These are phyloP conservation scores for Scrobipalpa costella DNA, from an alignment of 2,888 invertebrate species.

Conservation along the genomic window DNA sequence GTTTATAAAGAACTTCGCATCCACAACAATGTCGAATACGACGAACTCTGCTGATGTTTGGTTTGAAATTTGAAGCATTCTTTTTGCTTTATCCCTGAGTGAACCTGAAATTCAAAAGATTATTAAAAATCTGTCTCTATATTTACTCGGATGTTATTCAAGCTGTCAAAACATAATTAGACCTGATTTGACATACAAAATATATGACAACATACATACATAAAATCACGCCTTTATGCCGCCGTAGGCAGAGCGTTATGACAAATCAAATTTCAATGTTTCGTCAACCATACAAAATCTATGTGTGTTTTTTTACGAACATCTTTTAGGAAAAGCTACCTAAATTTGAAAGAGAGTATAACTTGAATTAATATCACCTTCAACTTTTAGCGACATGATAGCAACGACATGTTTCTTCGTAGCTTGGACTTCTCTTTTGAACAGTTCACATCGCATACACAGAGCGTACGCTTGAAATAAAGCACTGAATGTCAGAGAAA, in stretches of 20 bases:
- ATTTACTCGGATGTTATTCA: too few species aligned
- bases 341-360: too few species aligned
- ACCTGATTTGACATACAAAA: too few species aligned
- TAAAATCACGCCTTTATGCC: too few species aligned
- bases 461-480: neutral
- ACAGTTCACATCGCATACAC: neutral
- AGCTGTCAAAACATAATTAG: too few species aligned
- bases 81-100: neutral
- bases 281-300: too few species aligned
- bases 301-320: too few species aligned
- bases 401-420: neutral
- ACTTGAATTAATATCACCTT: too few species aligned
- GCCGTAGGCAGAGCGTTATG: too few species aligned
- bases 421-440: neutral
- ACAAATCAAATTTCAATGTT: too few species aligned
- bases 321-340: neutral
- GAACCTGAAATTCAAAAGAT: neutral
- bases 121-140: too few species aligned
- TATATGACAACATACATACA: too few species aligned
- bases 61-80: neutral
- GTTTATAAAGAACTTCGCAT: neutral
- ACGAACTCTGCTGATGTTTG: constrained; percentile 2
- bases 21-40: neutral
- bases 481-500: neutral
- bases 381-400: neutral